Evolutionary conservation across 2,113 vertebrate genomes (phyloP).

Genomic region (Poicephalus gulielmi): DNA sequence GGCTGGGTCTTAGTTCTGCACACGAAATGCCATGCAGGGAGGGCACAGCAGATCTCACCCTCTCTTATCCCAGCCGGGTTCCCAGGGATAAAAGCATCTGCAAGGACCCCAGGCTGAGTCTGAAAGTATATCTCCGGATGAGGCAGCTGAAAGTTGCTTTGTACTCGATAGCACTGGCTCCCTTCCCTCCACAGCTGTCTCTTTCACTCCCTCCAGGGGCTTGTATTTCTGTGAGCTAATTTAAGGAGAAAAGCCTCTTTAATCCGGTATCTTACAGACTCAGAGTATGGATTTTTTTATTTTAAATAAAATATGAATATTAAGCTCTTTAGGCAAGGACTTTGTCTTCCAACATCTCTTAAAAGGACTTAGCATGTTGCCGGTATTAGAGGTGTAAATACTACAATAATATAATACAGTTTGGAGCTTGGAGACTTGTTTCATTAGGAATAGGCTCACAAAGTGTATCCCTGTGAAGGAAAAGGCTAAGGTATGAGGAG

Average conservation of each 20-base stretch:
- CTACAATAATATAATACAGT: background rate
- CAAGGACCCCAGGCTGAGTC: background rate
- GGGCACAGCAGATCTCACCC: fast-evolving
- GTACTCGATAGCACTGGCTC: background rate
- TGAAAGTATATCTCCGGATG: background rate
- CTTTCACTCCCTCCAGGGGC: constrained; percentile 1
- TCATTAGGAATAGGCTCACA: background rate
- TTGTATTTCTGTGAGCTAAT: constrained; percentile 30
- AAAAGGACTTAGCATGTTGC: background rate
- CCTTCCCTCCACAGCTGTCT: constrained; percentile 46
- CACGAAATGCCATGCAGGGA: fast-evolving
- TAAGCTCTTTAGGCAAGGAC: constrained; percentile 18
- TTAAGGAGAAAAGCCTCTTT: constrained; percentile 53
- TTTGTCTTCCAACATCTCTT: background rate
- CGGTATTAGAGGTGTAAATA: constrained; percentile 16
- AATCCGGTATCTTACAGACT: background rate
- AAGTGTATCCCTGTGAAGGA: background rate
- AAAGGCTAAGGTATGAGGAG: background rate
- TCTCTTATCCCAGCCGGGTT: constrained; percentile 5
- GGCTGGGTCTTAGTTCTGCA: fast-evolving
- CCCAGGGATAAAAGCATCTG: background rate
- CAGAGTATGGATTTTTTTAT: background rate
- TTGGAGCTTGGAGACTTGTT: background rate
- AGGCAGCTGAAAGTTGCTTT: background rate
- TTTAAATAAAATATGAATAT: constrained; percentile 39